Evolutionary conservation across 1,140 invertebrate genomes (phyloP).

Genomic region (Drosophila watanabei): DNA sequence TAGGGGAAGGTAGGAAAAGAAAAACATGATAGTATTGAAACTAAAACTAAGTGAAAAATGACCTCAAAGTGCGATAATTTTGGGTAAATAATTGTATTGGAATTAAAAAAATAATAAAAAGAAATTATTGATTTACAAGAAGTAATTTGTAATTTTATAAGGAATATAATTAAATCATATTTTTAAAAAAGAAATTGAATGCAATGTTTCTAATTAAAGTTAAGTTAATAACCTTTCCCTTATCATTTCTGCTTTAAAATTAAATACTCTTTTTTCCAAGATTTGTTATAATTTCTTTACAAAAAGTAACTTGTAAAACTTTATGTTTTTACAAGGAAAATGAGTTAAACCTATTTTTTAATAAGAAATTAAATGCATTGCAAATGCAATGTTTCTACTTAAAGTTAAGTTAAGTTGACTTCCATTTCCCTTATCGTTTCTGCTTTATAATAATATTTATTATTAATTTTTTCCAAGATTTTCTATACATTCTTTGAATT

Average conservation of each 20-base stretch:
- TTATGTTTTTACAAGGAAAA: background rate
- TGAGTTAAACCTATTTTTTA: background rate
- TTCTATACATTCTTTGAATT: background rate
- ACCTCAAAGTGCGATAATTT: constrained; percentile 4
- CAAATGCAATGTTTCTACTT: background rate
- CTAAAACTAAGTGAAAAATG: background rate
- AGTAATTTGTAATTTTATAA: too few relatives aligned
- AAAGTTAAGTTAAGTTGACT: background rate
- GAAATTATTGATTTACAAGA: too few relatives aligned
- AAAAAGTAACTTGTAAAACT: too few relatives aligned
- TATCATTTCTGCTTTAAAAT: too few relatives aligned
- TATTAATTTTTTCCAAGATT: background rate
- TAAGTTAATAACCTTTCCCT: too few relatives aligned
- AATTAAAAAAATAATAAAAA: too few relatives aligned
- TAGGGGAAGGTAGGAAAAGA: background rate
- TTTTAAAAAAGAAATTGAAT: background rate
- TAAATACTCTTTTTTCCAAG: too few relatives aligned
- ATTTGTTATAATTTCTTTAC: too few relatives aligned
- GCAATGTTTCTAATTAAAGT: too few relatives aligned
- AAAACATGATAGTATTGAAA: background rate
- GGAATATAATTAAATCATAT: background rate
- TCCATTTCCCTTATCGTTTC: background rate
- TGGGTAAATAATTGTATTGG: background rate
- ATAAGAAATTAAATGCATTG: too few relatives aligned
- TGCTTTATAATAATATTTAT: background rate